Evolutionary conservation across 2,888 invertebrate species (phyloP).

Genomic region (Crepidodera aurea): DNA sequence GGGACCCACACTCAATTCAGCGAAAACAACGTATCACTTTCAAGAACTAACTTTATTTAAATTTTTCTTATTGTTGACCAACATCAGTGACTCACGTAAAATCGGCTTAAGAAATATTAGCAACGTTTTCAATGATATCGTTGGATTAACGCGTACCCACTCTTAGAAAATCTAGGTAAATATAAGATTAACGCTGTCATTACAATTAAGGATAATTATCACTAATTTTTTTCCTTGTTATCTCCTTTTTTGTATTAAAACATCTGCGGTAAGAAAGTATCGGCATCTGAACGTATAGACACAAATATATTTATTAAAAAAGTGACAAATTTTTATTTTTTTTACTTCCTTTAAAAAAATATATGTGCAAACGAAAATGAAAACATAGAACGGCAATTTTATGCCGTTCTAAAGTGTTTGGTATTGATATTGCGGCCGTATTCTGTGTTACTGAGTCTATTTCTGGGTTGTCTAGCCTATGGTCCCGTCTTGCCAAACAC

Average conservation of each 20-base stretch:
- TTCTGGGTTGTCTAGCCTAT: conserved; percentile 56
- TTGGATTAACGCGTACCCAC: conserved; percentile 24
- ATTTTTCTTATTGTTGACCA: conserved; percentile 10
- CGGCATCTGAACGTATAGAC: too few relatives aligned
- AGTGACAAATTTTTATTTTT: too few relatives aligned
- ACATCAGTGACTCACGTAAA: background rate
- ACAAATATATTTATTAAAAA: too few relatives aligned
- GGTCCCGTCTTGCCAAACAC: conserved; percentile 54
- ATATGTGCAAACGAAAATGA: background rate
- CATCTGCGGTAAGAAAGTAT: background rate
- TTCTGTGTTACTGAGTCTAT: conserved; percentile 52
- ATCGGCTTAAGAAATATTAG: background rate
- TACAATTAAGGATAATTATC: conserved; percentile 40
- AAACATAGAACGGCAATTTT: background rate
- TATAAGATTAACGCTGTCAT: conserved; percentile 25
- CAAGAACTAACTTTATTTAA: background rate
- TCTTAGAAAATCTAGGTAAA: conserved; percentile 31
- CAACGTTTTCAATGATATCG: background rate
- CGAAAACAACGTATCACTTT: too few relatives aligned
- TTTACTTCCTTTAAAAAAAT: background rate
- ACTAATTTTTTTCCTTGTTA: conserved; percentile 10
- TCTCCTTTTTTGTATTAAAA: conserved; percentile 18
- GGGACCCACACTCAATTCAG: too few relatives aligned
- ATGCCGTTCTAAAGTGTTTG: background rate
- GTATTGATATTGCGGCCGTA: conserved; percentile 50